Percentiles rank a stretch among this genome's conserved stretches.
Conservation (phyloP, 64 coral and sea anemone genomes). For the Actinia equina region DNA sequence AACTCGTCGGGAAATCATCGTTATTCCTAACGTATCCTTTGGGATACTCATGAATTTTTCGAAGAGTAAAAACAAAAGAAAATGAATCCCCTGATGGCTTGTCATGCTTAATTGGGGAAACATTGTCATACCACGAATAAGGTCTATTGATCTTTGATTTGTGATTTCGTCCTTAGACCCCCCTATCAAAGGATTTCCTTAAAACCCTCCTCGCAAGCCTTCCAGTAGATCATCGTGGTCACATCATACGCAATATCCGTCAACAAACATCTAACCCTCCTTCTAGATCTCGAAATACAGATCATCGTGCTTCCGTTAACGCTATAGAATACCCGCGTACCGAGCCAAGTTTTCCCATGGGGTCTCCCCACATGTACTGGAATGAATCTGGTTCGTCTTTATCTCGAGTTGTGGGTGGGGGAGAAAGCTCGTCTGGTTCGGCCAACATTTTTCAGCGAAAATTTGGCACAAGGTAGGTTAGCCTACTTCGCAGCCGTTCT, state of each 20-base stretch:
- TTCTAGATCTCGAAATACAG: slow-evolving; percentile 10
- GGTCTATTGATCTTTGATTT: not conserved
- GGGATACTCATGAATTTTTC: too few species aligned
- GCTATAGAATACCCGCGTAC: not conserved
- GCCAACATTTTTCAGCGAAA: not conserved
- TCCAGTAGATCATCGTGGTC: slow-evolving; percentile 55
- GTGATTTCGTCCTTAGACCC: slow-evolving; percentile 19
- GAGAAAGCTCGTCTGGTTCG: not conserved
- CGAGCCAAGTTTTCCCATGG: slow-evolving; percentile 21
- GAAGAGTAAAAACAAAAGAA: too few species aligned
- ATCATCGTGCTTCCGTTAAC: slow-evolving; percentile 29
- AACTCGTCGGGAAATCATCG: too few species aligned
- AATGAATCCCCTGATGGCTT: too few species aligned
- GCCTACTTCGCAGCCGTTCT: too few species aligned
- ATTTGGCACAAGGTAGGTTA: slow-evolving; percentile 4
- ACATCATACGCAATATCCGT: slow-evolving; percentile 53
- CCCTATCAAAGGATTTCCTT: slow-evolving; percentile 67
- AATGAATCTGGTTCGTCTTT: slow-evolving; percentile 60
- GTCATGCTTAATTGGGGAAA: too few species aligned
- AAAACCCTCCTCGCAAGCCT: slow-evolving; percentile 55
- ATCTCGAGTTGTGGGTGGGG: slow-evolving; percentile 37
- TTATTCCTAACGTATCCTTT: too few species aligned
- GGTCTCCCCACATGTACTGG: slow-evolving; percentile 59
- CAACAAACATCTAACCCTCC: slow-evolving; percentile 31
- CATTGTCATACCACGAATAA: too few species aligned